Base-by-base conservation (phyloP, 2,888 invertebrate genomes). In the Eretmocerus hayati region DNA sequence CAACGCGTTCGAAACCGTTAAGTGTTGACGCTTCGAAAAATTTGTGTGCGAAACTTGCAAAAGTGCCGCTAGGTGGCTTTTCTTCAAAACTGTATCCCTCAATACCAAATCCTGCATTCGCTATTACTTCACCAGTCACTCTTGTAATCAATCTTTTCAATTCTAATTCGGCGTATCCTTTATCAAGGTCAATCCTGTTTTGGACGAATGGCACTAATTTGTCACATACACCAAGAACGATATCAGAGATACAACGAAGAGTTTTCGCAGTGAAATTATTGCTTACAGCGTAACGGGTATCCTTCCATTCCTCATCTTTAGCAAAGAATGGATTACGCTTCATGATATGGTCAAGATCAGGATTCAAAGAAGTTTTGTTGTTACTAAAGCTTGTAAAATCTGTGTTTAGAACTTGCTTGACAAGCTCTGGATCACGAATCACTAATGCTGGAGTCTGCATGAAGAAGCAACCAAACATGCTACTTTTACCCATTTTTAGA, bases 71-170 rank as follows among this genome's bases (percentile, higher is more conserved):
- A 0, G 55, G 45, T 1, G 48, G 33, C 2, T 53, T 40, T 1
- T 59, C 56, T 0, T 57, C 51, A 49, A 66, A 66, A 16, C 59
- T 58, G 18, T 56, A 44, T 4, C 64, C 66, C 21, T 65, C 60
- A 5, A 62, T 50, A 1, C 65, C 63, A 19, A 65, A 55, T 0
- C 58, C 64, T 1, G 56, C 56, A 5, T 51, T 53, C 0, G 64
- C 58, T 1, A 62, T 58, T 0, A 64, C 50, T 22, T 67, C 64
- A 0, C 59, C 59, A 0, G 64, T 63, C 35, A 59, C 60, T 35
- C 52, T 55, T 2, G 55, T 36, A 18, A 58, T 58, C 4, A 64
- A 42, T 1, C 51, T 11, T 18, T 63, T 64, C 26, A 58, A 4
- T 18, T 70, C 63, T 0, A 61, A 35, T 16, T 46, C 54, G 15